Evolutionary conservation across 2,797 vertebrate genomes (phyloP), one percentile per base, ranked within the genome.

Genomic region (Staurois parvus): DNA sequence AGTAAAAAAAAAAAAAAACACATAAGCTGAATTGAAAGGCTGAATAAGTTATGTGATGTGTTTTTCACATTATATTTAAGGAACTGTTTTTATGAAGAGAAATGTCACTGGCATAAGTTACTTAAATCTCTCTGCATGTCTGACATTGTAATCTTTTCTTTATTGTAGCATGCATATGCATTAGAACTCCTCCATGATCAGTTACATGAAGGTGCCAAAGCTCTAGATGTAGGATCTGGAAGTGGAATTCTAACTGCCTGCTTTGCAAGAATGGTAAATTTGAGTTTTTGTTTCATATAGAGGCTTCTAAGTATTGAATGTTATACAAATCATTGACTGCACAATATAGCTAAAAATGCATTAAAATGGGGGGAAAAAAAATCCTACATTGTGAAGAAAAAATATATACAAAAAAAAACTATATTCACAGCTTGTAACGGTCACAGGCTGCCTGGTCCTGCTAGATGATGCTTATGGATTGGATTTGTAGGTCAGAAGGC

Each of bases 181-280:
- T 92, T 99, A 93, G 98, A 99, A 94, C 96, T 99, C 68, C 95
- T 99, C 12, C 97, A 96, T 29, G 98, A 99, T 87, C 98, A 99
- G 66, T 92, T 99, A 89, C 95, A 97, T 21, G 98, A 99, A 75
- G 98, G 98, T 89, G 98, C 97, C 74, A 99, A 98, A 93, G 98
- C 98, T 87, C 94, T 99, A 81, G 98, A 99, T 88, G 98, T 99
- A 59, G 98, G 98, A 87, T 99, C 98, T 28, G 98, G 98, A 93
- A 99, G 98, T 88, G 98, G 98, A 84, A 99, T 99, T 91, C 96
- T 99, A 85, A 98, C 97, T 0, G 96, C 93, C 5, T 99, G 98
- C 92, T 99, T 99, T 89, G 95, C 98, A 32, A 95, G 98, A 91
- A 99, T 99, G 98, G 98, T 99, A 93, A 88, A 56, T 88, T 81